These are phyloP conservation scores for Prionace glauca DNA, from an alignment of 2,797 vertebrate species.

Conservation along the genomic window DNA sequence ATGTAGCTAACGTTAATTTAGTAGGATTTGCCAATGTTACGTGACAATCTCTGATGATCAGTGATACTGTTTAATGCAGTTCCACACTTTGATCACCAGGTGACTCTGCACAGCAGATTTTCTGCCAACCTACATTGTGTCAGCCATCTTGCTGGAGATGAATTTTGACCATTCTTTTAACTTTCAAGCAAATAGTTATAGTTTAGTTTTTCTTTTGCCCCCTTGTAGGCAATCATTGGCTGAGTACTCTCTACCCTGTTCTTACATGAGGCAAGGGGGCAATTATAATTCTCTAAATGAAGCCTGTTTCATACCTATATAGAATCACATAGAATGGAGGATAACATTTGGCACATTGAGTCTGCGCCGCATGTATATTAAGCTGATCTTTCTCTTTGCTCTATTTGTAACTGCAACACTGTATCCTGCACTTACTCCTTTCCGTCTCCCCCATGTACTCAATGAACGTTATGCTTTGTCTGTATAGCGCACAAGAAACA, in stretches of 20 bases:
- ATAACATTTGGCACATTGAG: neutral
- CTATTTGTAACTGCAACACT: no score
- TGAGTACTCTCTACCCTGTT: neutral
- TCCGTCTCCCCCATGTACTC: no score
- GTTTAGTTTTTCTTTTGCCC: neutral
- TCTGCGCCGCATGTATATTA: neutral
- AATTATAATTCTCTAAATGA: neutral
- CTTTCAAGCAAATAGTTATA: neutral
- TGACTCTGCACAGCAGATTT: slow-evolving; percentile 30
- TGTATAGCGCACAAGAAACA: no score
- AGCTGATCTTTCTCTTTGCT: no score
- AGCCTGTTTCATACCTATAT: neutral
- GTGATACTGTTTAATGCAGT: neutral
- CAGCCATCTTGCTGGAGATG: slow-evolving; percentile 1
- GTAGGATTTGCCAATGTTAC: neutral
- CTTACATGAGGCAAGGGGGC: neutral
- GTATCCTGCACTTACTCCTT: no score
- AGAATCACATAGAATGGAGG: neutral
- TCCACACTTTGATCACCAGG: neutral
- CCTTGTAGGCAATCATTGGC: neutral
- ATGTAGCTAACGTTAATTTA: neutral
- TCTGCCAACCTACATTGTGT: neutral
- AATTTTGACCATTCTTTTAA: neutral
- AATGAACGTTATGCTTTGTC: no score
- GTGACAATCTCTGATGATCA: neutral